phyloP scores from a whole-genome alignment of 2,888 invertebrate species.

The Leptogaster cylindrica region DNA sequence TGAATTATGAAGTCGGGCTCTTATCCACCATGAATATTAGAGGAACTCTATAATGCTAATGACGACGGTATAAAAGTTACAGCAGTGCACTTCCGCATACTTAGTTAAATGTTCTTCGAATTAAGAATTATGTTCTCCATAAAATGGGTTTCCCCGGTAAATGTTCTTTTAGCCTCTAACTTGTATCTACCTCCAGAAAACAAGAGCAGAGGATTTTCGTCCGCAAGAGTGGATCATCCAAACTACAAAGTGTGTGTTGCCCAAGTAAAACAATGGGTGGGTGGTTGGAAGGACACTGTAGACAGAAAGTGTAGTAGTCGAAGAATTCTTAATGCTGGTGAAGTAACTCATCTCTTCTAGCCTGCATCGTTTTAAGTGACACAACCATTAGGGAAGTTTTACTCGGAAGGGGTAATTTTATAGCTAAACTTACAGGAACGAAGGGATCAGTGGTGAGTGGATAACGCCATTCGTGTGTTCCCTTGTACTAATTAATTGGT shows the following conservation, averaged over 20 bases:
- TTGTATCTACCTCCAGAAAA: constrained; percentile 11
- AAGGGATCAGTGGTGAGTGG: not conserved
- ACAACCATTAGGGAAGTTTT: constrained; percentile 24
- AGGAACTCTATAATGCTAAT: constrained; percentile 2
- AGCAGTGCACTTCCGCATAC: constrained; percentile 31
- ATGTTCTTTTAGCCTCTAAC: constrained; percentile 19
- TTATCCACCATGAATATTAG: constrained; percentile 35
- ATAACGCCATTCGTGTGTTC: not conserved
- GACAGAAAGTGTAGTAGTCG: no score
- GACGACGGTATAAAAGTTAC: constrained; percentile 28
- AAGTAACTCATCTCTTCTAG: constrained; percentile 13
- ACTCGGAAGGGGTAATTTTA: constrained; percentile 14
- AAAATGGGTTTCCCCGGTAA: constrained; percentile 25
- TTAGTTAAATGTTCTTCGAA: constrained; percentile 21
- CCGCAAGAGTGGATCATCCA: constrained; percentile 17
- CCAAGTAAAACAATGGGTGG: not conserved
- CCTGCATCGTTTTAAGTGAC: constrained; percentile 30
- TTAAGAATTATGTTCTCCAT: constrained; percentile 22
- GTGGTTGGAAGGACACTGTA: not conserved
- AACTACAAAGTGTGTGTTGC: constrained; percentile 31
- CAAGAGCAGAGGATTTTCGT: constrained; percentile 2
- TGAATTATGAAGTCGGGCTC: constrained; percentile 21
- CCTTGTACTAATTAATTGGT: constrained; percentile 39
- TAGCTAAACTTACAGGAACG: not conserved
- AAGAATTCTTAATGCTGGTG: constrained; percentile 27